Conservation (phyloP, 1,140 invertebrate species). For the Monochamus saltuarius region DNA sequence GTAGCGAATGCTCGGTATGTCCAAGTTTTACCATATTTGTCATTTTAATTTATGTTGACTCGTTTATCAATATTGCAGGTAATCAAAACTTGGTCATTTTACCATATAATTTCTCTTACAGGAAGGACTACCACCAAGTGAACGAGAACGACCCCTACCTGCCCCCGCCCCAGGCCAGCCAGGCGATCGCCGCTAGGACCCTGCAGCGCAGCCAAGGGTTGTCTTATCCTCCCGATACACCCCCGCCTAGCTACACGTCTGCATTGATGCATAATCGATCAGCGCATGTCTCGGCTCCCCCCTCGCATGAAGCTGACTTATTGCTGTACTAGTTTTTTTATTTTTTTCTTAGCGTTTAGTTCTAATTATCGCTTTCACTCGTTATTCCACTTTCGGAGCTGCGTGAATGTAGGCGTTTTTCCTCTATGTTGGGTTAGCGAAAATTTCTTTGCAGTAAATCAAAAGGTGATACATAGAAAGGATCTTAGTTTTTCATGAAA, state of each 20-base stretch:
- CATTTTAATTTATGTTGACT: no score
- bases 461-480: no score
- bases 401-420: no score
- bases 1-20: no score
- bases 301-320: slow-evolving; percentile 38
- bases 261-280: slow-evolving; percentile 45
- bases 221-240: slow-evolving; percentile 49
- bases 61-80: no score
- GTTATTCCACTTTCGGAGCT: no score
- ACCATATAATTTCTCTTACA: slow-evolving; percentile 50
- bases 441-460: no score
- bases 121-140: slow-evolving; percentile 70
- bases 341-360: slow-evolving; percentile 24
- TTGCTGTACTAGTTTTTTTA: slow-evolving; percentile 39
- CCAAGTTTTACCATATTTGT: no score
- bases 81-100: no score
- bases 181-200: slow-evolving; percentile 64
- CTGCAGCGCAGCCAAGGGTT: slow-evolving; percentile 55
- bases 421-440: no score
- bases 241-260: slow-evolving; percentile 51
- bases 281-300: slow-evolving; percentile 40
- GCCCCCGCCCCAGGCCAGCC: slow-evolving; percentile 58
- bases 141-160: slow-evolving; percentile 74
- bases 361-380: no score
- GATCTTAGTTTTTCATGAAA: no score